phyloP scores from a whole-genome alignment of 2,888 invertebrate species.

The Limulus polyphemus region DNA sequence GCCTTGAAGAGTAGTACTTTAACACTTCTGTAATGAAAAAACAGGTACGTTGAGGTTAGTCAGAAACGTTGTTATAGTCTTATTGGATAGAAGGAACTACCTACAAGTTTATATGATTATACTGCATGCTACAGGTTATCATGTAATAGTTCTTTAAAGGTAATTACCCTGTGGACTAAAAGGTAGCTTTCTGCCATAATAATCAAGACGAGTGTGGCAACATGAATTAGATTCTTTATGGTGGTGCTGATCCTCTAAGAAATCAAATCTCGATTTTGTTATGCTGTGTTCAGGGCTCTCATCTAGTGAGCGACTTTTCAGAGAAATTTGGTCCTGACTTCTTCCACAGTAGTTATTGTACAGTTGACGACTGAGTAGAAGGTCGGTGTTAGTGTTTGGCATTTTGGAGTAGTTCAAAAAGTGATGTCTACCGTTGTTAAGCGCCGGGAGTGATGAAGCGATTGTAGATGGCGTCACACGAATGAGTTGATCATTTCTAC shows the following conservation, averaged over 20 bases:
- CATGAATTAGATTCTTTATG: too few species aligned
- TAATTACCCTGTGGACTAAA: too few species aligned
- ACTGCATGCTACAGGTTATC: too few species aligned
- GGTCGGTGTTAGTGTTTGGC: neutral
- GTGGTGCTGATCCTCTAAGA: neutral
- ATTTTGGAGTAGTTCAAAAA: neutral
- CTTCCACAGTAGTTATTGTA: neutral
- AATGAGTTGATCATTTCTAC: too few species aligned
- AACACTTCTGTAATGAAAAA: conserved; percentile 54
- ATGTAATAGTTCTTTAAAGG: too few species aligned
- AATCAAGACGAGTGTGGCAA: too few species aligned
- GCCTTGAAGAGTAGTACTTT: conserved; percentile 64
- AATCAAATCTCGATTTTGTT: too few species aligned
- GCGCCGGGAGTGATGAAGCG: conserved; percentile 2
- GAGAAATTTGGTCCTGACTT: conserved; percentile 5
- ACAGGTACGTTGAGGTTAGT: neutral
- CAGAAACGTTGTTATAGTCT: conserved; percentile 11
- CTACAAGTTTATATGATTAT: neutral
- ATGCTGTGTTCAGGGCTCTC: neutral
- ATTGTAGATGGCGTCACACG: neutral
- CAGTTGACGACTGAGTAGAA: neutral
- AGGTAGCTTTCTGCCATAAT: too few species aligned
- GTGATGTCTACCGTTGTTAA: neutral
- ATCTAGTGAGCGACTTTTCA: conserved; percentile 1
- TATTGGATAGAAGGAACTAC: conserved; percentile 22